Percentiles rank a stretch among this genome's conserved stretches.
phyloP scores from a whole-genome alignment of 2,113 vertebrate genomes.

The Macrotus californicus region DNA sequence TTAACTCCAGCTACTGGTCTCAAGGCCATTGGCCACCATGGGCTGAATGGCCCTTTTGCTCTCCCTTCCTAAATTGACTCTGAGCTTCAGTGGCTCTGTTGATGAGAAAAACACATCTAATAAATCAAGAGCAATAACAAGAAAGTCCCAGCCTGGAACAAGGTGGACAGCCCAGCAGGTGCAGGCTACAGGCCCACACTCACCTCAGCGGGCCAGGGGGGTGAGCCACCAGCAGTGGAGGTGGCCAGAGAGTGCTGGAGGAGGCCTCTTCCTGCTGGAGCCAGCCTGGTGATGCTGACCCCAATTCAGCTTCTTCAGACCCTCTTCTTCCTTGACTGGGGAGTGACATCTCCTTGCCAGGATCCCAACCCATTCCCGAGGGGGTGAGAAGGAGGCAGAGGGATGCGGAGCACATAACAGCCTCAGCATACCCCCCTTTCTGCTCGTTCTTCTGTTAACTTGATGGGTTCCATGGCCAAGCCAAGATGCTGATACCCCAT shows the following conservation, averaged over 20 bases:
- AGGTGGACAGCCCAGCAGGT: not conserved
- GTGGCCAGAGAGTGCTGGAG: not conserved
- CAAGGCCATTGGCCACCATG: no score
- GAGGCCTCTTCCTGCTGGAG: not conserved
- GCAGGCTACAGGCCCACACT: not conserved
- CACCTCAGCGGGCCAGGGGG: not conserved
- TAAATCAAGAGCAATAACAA: not conserved
- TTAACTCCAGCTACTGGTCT: not conserved
- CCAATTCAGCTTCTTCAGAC: not conserved
- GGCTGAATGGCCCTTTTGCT: not conserved
- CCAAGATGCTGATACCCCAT: not conserved
- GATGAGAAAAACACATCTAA: not conserved
- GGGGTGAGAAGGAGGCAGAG: accelerated
- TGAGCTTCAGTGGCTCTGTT: not conserved
- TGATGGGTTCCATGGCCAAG: not conserved
- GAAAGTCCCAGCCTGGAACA: not conserved
- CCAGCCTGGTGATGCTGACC: not conserved
- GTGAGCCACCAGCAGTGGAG: accelerated
- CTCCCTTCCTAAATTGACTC: not conserved
- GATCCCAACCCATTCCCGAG: not conserved
- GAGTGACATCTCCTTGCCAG: not conserved
- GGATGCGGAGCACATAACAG: not conserved
- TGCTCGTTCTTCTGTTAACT: not conserved
- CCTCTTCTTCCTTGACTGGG: not conserved
- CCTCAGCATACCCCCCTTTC: not conserved